Base-by-base conservation (phyloP, 2,797 vertebrate genomes). In the Poeciliopsis gracilis region DNA sequence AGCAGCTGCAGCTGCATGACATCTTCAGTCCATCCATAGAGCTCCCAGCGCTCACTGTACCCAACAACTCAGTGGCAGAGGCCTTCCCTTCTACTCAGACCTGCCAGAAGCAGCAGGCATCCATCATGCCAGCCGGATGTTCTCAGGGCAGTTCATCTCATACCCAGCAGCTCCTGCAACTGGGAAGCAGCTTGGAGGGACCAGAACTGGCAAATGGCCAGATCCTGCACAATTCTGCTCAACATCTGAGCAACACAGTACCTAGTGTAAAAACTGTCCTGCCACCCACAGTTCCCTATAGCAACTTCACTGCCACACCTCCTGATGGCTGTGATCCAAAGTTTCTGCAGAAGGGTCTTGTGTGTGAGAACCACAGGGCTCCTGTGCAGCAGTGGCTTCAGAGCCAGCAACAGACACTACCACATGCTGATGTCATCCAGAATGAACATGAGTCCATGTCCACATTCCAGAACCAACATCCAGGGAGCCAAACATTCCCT, bases 1-100 rank as follows among this genome's bases (percentile, higher is more conserved):
- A 91, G 46, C 90, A 91, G 78, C 90, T 93, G 73, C 93, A 94
- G 85, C 87, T 94, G 9, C 85, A 80, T 13, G 88, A 93, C 61
- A 88, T 94, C 36, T 93, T 91, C 88, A 86, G 81, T 66, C 87
- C 88, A 0, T 85, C 91, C 0, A 73, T 90, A 23, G 88, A 93
- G 75, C 86, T 93, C n/a, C 89, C 91, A 5, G 77, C 84, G 10
- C 81, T 92, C 74, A 74, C 81, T 1, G 49, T 91, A 43, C 86
- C 90, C 0, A 41, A 41, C 6, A 28, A 36, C 20, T 82, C 86
- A 0, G 69, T 63, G 23, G 46, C 55, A 9, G 76, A 74, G 5
- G 23, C 53, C 49, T 51, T 74, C 0, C 70, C 81, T 5, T 16
- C 70, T 0, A 87, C 89, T 66, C 85, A 75, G 45, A 77, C 88